Evolutionary conservation across 1,140 invertebrate species (phyloP), one percentile per base, ranked within the genome.

Genomic region (Bombus soroeensis): DNA sequence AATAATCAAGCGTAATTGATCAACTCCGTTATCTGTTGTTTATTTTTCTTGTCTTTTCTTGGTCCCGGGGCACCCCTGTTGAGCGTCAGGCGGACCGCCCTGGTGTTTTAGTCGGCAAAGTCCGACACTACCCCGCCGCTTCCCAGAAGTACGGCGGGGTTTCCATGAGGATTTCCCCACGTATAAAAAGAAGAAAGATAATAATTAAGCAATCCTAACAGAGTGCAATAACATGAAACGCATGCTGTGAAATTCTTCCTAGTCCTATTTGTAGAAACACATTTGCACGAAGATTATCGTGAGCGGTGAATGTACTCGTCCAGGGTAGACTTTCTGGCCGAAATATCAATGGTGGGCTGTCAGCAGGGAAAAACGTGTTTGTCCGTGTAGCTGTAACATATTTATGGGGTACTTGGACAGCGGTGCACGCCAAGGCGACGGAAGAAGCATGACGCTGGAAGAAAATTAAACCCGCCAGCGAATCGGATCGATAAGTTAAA

Each of bases 401-500:
- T 84, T 84, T 84, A 72, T 59, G 64, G 66, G 74, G 34, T 57
- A 75, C 34, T 57, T 68, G 76, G 73, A 53, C 47, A 59, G 28
- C 47, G 15, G 28, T 6, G 47, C 47, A 72, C 43, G 73, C 62
- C 43, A 84, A 84, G 76, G 79, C 53, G 39, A 39, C 18, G 66
- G 53, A 47, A 83, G 73, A 68, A 47, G 39, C 68, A 76, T 53
- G 75, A 84, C 83, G 53, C 43, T 28, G 22, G 72, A 37, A 57
- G 83, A 71, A 80, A 84, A 84, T 84, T 59, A 79, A 79, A 84
- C 66, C 25, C 39, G 83, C 2, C 66, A 34, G 25, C 66, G 53
- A 32, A 28, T 8, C 12, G 41, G 81, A 72, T 84, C 83, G 83
- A 84, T 84, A 84, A 84, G 82, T 84, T 47, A 64, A 57, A 70